Evolutionary conservation across 2,113 vertebrate genomes (phyloP).

Genomic region (Haplotaxodon microlepis): DNA sequence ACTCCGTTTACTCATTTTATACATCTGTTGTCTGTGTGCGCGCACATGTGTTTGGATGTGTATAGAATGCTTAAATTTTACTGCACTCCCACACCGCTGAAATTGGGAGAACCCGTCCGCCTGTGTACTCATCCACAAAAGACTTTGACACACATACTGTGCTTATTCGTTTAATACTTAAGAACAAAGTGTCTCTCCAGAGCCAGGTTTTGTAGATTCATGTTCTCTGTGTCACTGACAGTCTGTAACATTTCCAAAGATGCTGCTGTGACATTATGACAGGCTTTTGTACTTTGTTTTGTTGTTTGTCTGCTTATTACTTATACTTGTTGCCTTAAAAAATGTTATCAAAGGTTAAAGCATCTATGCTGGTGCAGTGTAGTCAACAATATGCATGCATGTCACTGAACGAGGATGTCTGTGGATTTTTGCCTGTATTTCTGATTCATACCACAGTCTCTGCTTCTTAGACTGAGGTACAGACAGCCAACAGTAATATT

Average conservation of each 20-base stretch:
- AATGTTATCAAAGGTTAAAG: neutral
- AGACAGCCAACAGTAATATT: constrained; percentile 8
- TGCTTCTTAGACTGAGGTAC: neutral
- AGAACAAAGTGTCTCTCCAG: neutral
- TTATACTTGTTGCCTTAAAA: neutral
- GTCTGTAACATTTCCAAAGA: neutral
- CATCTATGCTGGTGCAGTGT: neutral
- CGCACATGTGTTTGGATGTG: neutral
- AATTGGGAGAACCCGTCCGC: neutral
- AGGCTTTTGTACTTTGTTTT: neutral
- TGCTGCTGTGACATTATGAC: neutral
- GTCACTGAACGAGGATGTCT: neutral
- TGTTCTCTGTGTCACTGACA: neutral
- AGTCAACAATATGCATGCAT: neutral
- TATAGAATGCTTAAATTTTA: neutral
- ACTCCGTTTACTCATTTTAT: neutral
- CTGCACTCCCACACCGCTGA: neutral
- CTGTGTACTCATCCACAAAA: neutral
- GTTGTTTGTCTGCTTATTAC: neutral
- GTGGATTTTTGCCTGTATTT: neutral
- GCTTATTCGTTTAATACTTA: neutral
- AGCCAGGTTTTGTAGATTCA: constrained; percentile 1
- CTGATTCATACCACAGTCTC: neutral
- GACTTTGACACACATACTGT: neutral
- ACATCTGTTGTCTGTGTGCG: neutral